These are phyloP conservation scores for Neotoxoptera formosana DNA, from an alignment of 1,140 invertebrate species.

Conservation along the genomic window DNA sequence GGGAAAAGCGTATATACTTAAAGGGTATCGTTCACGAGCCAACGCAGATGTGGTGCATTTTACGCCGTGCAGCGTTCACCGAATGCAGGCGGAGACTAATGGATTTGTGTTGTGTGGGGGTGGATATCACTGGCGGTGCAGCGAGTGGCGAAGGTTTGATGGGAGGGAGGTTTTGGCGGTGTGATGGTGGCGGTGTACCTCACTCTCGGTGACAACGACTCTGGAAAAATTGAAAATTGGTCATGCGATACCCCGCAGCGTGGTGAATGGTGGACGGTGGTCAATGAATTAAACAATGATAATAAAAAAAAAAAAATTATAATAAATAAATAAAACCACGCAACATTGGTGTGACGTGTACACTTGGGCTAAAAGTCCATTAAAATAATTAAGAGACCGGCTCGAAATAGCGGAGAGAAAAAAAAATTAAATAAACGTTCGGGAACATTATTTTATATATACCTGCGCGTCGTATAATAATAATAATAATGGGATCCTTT, in stretches of 20 bases:
- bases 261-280: background rate
- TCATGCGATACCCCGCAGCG: background rate
- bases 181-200: no score
- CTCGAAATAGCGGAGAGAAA: background rate
- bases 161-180: background rate
- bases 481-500: conserved; percentile 10
- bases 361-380: conserved; percentile 7
- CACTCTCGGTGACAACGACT: background rate
- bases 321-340: background rate
- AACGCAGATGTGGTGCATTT: background rate
- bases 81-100: background rate
- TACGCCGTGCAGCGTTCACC: no score
- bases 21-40: background rate
- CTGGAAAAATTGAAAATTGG: background rate
- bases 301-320: background rate
- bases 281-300: background rate
- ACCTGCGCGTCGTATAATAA: background rate
- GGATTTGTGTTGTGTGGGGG: no score
- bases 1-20: background rate
- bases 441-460: background rate
- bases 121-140: background rate
- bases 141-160: no score
- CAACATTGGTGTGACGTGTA: background rate
- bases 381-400: conserved; percentile 42
- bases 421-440: background rate